Percentiles rank a stretch among this genome's conserved stretches.
Evolutionary conservation across 2,113 vertebrate species (phyloP).

Genomic region (Nicator chloris): DNA sequence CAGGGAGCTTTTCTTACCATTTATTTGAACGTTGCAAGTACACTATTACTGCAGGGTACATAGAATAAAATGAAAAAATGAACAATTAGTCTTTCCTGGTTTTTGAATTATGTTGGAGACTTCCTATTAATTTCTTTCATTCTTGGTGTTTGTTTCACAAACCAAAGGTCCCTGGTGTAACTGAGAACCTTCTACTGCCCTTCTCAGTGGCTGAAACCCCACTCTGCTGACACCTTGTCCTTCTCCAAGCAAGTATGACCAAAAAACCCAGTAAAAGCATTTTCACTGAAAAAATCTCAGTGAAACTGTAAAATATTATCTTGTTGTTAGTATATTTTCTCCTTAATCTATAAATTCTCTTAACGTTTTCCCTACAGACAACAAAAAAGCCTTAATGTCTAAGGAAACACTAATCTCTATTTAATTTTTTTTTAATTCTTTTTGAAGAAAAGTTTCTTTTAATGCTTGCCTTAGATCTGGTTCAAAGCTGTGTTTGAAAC

Average conservation of each 20-base stretch:
- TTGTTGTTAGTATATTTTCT: neutral
- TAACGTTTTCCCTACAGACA: rapidly evolving
- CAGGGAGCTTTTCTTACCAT: neutral
- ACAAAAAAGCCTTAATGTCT: neutral
- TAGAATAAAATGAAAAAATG: neutral
- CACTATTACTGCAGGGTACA: neutral
- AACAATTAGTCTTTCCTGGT: neutral
- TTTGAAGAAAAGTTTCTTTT: neutral
- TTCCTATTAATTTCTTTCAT: neutral
- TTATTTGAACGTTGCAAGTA: neutral
- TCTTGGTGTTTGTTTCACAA: neutral
- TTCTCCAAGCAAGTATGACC: neutral
- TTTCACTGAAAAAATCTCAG: neutral
- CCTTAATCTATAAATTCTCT: neutral
- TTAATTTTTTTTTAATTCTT: neutral
- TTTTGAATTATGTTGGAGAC: neutral
- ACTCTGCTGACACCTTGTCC: neutral
- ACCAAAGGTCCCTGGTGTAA: neutral
- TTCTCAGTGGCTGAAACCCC: neutral
- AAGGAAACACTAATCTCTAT: neutral
- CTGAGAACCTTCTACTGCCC: neutral
- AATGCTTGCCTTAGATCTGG: neutral
- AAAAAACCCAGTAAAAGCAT: neutral
- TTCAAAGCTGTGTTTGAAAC: neutral
- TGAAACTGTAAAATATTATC: neutral